Conservation (phyloP, 2,113 vertebrate species). For the Columba janthina region DNA sequence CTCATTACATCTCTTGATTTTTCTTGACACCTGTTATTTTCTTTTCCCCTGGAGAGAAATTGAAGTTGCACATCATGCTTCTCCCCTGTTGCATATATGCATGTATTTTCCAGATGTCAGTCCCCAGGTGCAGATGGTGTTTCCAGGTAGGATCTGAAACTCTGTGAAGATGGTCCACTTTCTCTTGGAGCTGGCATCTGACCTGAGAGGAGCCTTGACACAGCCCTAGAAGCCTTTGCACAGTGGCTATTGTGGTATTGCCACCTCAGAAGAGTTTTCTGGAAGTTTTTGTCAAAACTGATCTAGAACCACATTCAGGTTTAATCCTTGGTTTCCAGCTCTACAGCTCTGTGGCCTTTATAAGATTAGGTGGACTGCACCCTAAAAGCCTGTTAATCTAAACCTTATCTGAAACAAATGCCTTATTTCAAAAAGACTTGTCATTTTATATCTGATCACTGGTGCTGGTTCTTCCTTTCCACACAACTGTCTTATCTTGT, state of each 20-base stretch:
- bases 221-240: not conserved
- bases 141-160: not conserved
- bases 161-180: not conserved
- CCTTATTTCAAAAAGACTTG: not conserved
- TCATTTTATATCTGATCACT: slow-evolving; percentile 14
- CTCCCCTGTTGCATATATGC: not conserved
- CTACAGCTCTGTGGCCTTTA: not conserved
- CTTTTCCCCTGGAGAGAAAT: not conserved
- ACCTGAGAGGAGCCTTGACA: not conserved
- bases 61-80: not conserved
- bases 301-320: not conserved
- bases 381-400: not conserved
- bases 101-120: not conserved
- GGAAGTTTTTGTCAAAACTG: not conserved
- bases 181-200: not conserved
- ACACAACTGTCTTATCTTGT: slow-evolving; percentile 43
- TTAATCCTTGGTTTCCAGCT: not conserved
- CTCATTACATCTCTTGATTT: not conserved
- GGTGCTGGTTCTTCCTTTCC: slow-evolving; percentile 7
- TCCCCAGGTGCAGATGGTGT: not conserved
- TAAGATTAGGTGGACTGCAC: not conserved
- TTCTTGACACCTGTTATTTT: not conserved
- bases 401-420: slow-evolving; percentile 1
- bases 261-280: not conserved
- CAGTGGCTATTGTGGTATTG: not conserved